Conservation (phyloP, 2,888 invertebrate species). For the Tenodera sinensis region DNA sequence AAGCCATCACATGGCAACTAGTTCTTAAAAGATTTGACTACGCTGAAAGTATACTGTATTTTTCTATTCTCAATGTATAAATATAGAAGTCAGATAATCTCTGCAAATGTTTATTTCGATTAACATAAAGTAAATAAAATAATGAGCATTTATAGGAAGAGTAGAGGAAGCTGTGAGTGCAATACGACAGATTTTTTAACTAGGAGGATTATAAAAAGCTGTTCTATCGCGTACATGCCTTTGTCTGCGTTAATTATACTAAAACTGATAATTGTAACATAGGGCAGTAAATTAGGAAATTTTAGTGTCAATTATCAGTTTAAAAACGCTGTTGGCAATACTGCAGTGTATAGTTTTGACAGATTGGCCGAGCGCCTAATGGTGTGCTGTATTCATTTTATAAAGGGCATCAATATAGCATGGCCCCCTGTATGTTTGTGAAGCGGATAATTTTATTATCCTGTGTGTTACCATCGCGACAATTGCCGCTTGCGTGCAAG, state of each 20-base stretch:
- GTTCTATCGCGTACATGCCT: too few species aligned
- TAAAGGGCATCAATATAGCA: background rate
- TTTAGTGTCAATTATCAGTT: background rate
- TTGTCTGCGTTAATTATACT: background rate
- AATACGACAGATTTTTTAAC: too few species aligned
- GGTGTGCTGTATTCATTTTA: background rate
- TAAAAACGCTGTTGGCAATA: background rate
- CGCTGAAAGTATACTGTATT: too few species aligned
- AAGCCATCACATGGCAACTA: too few species aligned
- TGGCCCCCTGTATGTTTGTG: background rate
- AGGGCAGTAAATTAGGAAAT: background rate
- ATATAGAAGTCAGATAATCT: too few species aligned
- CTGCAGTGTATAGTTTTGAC: background rate
- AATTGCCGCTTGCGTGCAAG: background rate
- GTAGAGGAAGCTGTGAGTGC: too few species aligned
- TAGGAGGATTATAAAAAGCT: too few species aligned
- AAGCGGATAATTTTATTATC: slow-evolving; percentile 3
- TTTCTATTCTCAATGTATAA: too few species aligned
- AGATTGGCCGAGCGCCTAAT: background rate
- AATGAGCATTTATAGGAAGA: too few species aligned
- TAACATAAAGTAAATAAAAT: too few species aligned
- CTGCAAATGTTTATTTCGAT: too few species aligned
- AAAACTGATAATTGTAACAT: background rate
- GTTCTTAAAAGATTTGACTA: too few species aligned
- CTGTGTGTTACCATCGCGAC: background rate